Percentiles rank a stretch among this genome's conserved stretches.
Conservation (phyloP, 2,797 vertebrate genomes). For the Gymnoscopelus microlampas region DNA sequence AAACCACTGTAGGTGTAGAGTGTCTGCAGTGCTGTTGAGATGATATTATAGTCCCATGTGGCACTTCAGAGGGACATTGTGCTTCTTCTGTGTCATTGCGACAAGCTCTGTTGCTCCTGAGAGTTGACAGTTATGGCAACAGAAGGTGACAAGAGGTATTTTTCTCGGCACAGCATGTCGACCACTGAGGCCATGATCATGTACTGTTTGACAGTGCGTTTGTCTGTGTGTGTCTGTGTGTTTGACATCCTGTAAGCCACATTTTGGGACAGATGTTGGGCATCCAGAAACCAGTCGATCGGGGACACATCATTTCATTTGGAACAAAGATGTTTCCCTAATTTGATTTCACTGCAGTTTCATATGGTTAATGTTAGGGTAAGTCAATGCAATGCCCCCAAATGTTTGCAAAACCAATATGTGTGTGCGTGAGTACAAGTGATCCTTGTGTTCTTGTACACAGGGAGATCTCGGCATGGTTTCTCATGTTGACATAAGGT, state of each 20-base stretch:
- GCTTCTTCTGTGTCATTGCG: conserved; percentile 24
- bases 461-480: too few relatives aligned
- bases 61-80: conserved; percentile 30
- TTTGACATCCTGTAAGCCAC: too few relatives aligned
- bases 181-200: conserved; percentile 20
- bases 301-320: too few relatives aligned
- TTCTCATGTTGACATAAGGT: too few relatives aligned
- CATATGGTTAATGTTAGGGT: too few relatives aligned
- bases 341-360: too few relatives aligned
- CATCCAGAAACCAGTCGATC: too few relatives aligned
- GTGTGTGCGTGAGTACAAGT: neutral
- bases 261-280: too few relatives aligned
- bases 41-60: conserved; percentile 31
- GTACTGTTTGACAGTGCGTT: conserved; percentile 16
- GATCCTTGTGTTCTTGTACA: neutral
- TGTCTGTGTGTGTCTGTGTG: neutral
- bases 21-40: conserved; percentile 28
- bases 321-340: too few relatives aligned
- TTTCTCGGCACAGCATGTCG: conserved; percentile 39
- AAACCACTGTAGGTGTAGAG: conserved; percentile 9
- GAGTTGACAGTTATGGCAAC: conserved; percentile 32
- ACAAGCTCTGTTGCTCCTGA: conserved; percentile 32
- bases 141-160: conserved; percentile 39
- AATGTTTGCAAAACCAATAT: neutral
- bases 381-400: too few relatives aligned